A percentile compares a stretch with the other conserved stretches of the same genome.
Conservation (phyloP, 2,113 vertebrate species). For the Siphamia tubifer region DNA sequence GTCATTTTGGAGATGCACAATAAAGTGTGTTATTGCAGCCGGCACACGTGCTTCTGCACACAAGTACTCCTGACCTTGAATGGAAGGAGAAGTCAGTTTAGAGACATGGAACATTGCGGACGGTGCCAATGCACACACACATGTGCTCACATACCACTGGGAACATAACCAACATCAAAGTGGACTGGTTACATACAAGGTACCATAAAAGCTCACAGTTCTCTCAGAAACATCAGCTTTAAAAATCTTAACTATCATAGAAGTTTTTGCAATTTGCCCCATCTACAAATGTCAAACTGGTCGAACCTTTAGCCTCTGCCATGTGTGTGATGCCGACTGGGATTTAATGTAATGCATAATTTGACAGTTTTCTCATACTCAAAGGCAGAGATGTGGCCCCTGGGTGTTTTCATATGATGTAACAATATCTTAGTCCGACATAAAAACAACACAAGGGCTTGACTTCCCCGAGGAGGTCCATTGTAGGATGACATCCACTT, state of each 20-base stretch:
- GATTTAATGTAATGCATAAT: conserved; percentile 35
- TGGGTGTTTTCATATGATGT: conserved; percentile 28
- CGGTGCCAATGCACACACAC: conserved; percentile 14
- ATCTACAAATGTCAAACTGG: neutral
- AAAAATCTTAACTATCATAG: neutral
- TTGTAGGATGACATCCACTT: neutral
- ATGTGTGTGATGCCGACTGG: conserved; percentile 45
- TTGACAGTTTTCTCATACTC: conserved; percentile 59
- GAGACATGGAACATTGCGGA: conserved; percentile 26
- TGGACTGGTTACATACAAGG: neutral
- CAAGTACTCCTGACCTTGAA: conserved; percentile 32
- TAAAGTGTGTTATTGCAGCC: conserved; percentile 37
- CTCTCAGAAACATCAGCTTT: neutral
- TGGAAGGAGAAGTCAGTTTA: conserved; percentile 35
- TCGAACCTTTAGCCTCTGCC: conserved; percentile 39
- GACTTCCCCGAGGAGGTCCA: neutral
- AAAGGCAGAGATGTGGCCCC: conserved; percentile 15
- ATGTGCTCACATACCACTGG: neutral
- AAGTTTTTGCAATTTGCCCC: neutral
- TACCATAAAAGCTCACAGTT: neutral
- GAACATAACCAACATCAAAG: conserved; percentile 4
- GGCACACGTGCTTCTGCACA: neutral
- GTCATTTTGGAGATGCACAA: conserved; percentile 39
- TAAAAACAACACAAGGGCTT: conserved; percentile 14
- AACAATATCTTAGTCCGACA: neutral